A percentile compares a stretch with the other conserved stretches of the same genome.
Conservation (phyloP, 2,113 vertebrate genomes). For the Choloepus hoffmanni region DNA sequence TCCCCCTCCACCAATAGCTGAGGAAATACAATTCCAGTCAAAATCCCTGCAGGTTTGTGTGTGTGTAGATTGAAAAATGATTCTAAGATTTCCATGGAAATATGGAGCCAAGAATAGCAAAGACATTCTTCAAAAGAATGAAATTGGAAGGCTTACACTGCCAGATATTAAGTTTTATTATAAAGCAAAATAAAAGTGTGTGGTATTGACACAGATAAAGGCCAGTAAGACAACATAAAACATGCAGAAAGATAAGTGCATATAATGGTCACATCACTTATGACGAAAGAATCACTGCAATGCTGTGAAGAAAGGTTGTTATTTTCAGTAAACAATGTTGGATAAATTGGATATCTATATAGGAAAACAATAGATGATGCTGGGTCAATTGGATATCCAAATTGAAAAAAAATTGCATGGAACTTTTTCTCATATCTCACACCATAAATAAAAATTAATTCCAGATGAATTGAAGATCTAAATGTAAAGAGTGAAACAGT, state of each 20-base stretch:
- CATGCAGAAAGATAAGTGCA: background rate
- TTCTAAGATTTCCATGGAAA: background rate
- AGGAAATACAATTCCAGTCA: background rate
- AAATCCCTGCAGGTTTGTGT: background rate
- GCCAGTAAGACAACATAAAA: background rate
- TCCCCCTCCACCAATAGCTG: background rate
- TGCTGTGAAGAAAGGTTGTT: background rate
- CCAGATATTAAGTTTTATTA: background rate
- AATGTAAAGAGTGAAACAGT: background rate
- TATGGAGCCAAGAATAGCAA: background rate
- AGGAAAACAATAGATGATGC: background rate
- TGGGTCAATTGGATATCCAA: background rate
- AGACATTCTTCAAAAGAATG: background rate
- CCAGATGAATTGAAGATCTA: background rate
- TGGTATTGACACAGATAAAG: background rate
- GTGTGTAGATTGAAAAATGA: background rate
- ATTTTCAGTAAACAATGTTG: background rate
- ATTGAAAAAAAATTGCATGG: slow-evolving; percentile 25
- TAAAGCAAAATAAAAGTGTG: background rate
- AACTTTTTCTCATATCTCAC: slow-evolving; percentile 21
- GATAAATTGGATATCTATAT: background rate
- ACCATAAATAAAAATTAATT: background rate
- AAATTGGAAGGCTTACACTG: background rate
- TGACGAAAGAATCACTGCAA: background rate
- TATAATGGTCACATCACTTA: background rate